Evolutionary conservation across 92 coral and sea anemone species (phyloP).

Genomic region (Phenganax stokvisi): DNA sequence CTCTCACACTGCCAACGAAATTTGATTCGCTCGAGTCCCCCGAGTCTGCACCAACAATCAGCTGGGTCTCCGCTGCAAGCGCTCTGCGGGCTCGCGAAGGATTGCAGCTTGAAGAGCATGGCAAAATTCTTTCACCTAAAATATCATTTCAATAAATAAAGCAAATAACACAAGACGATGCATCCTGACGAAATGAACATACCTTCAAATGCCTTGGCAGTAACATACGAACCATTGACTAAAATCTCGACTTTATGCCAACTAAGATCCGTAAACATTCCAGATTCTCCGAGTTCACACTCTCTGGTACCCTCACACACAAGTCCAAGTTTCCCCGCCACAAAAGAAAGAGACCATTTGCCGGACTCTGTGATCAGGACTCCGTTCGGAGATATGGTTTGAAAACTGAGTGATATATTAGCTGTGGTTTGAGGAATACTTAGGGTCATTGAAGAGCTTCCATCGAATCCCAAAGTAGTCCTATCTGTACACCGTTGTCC

Average conservation of each 20-base stretch:
- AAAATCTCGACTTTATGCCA: conserved; percentile 19
- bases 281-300: conserved; percentile 51
- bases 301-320: conserved; percentile 28
- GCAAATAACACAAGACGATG: no score
- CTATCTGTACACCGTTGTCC: conserved; percentile 67
- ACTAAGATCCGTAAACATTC: conserved; percentile 11
- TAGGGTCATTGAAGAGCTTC: conserved; percentile 66
- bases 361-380: conserved; percentile 58
- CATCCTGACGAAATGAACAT: no score
- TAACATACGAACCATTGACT: background rate
- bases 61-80: conserved; percentile 24
- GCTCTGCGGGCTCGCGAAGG: conserved; percentile 19
- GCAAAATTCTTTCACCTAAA: no score
- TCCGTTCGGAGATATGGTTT: conserved; percentile 65
- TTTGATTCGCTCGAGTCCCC: conserved; percentile 31
- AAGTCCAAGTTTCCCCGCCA: conserved; percentile 44
- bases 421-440: conserved; percentile 30
- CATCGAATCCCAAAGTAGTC: conserved; percentile 79
- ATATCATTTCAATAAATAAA: no score
- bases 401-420: conserved; percentile 68
- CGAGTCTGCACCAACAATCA: conserved; percentile 64
- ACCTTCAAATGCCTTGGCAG: background rate
- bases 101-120: background rate
- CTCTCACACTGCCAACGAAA: conserved; percentile 78
- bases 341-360: conserved; percentile 51